phyloP scores from a whole-genome alignment of 2,888 invertebrate species.

The Acrocera orbiculus region DNA sequence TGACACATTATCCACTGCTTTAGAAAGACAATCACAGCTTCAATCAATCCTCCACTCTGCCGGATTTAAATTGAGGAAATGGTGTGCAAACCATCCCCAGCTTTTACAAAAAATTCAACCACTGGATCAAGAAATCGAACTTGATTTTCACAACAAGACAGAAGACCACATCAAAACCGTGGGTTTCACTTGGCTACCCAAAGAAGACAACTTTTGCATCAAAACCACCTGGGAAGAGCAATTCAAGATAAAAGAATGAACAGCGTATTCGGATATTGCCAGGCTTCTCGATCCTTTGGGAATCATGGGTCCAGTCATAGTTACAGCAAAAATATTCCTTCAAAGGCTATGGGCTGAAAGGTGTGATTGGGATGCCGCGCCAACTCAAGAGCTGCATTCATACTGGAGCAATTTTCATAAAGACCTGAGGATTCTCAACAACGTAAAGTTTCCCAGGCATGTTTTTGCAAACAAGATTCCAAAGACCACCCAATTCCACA shows the following conservation, averaged over 20 bases:
- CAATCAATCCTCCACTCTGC: background rate
- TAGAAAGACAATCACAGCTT: background rate
- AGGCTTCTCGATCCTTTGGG: slow-evolving; percentile 5
- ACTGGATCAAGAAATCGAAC: background rate
- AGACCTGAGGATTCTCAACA: background rate
- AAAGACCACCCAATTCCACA: slow-evolving; percentile 4
- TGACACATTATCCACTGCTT: background rate
- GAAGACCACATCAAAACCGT: background rate
- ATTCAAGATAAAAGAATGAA: background rate
- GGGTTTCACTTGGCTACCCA: background rate
- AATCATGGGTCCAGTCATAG: slow-evolving; percentile 2
- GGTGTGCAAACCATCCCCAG: background rate
- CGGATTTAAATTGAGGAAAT: background rate
- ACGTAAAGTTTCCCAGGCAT: background rate
- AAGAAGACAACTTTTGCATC: background rate
- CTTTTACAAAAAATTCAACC: background rate
- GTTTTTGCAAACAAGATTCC: too few species aligned
- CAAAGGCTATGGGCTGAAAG: slow-evolving; percentile 5
- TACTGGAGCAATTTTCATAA: background rate
- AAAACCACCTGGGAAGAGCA: background rate
- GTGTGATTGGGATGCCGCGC: slow-evolving; percentile 6
- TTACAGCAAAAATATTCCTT: slow-evolving; percentile 5
- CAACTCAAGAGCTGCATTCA: background rate
- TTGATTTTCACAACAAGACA: background rate
- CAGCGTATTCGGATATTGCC: background rate